Evolutionary conservation across 2,113 vertebrate genomes (phyloP), one percentile per base, ranked within the genome.

Genomic region (Toxotes chatareus): DNA sequence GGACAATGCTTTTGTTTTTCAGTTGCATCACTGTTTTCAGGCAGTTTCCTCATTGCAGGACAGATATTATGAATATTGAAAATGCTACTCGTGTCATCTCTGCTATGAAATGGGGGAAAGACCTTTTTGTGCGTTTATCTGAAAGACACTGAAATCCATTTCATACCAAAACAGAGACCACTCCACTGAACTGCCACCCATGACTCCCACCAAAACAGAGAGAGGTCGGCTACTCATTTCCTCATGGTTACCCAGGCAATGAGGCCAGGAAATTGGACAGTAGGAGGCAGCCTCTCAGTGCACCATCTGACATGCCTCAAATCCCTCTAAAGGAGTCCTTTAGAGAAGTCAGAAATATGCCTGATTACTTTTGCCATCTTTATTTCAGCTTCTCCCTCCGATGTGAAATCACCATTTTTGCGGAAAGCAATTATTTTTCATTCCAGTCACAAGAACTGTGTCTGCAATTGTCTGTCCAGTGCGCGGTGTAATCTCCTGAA

Each of bases 211-310:
- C 76, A 85, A 85, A 87, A 84, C 73, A 85, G 79, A 87, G 61
- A 80, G 81, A 65, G 59, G 64, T 77, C 59, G 66, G 76, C 80
- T 70, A 77, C 80, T 90, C 85, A 83, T 93, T 93, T 93, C 91
- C 88, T 91, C 86, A 71, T 91, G 88, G 93, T 94, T 91, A 91
- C 79, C 36, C 89, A 76, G 88, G 47, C 93, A 92, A 93, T 90
- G 90, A 92, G 88, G 86, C 93, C 84, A 82, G 89, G 87, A 93
- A 92, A 93, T 86, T 85, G 81, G 90, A 86, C 80, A 88, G 87
- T 82, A 78, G 86, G 75, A 89, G 84, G 85, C 87, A 75, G 73
- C 79, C 75, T 86, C 84, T 91, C 78, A 74, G 69, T 66, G 78
- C 76, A 36, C 61, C 73, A 68, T 81, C 65, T 65, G 83, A 92